A percentile compares a stretch with the other conserved stretches of the same genome.
Conservation (phyloP, 1,140 invertebrate genomes). For the Bactericera cockerelli region DNA sequence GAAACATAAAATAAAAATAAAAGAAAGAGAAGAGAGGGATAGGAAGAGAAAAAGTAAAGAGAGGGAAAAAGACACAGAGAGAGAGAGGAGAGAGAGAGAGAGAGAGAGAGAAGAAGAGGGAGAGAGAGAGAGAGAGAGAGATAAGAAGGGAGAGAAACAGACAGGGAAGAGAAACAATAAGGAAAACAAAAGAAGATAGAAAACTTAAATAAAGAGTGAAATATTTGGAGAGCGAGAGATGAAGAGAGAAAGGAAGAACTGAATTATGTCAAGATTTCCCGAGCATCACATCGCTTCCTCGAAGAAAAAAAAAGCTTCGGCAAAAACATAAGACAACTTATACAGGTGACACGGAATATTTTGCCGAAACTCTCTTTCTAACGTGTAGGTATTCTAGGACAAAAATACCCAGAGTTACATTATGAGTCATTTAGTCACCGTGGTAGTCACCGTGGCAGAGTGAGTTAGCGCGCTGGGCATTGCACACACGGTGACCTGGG, state of each 20-base stretch:
- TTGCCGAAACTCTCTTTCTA: too few relatives aligned
- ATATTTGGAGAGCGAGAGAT: conserved; percentile 4
- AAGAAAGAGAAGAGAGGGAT: not conserved
- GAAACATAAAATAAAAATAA: conserved; percentile 1
- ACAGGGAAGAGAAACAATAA: not conserved
- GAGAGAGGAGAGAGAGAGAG: not conserved
- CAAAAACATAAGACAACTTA: too few relatives aligned
- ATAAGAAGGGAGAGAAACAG: not conserved
- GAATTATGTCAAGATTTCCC: conserved; percentile 5
- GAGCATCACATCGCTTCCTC: not conserved
- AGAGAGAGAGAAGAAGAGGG: not conserved
- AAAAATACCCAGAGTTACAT: too few relatives aligned
- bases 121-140: not conserved
- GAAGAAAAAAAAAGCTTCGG: too few relatives aligned
- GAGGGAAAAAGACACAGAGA: not conserved
- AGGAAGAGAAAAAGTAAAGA: not conserved
- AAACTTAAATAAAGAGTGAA: conserved; percentile 8
- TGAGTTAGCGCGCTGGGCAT: too few relatives aligned
- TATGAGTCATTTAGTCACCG: too few relatives aligned
- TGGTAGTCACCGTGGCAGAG: too few relatives aligned
- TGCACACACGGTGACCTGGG: too few relatives aligned
- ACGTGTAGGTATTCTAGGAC: too few relatives aligned
- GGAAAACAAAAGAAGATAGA: not conserved
- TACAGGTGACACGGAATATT: too few relatives aligned
- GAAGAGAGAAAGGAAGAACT: conserved; percentile 1